These are phyloP conservation scores for Parauchenoglanis ngamensis DNA, from an alignment of 2,797 vertebrate genomes.

Conservation along the genomic window DNA sequence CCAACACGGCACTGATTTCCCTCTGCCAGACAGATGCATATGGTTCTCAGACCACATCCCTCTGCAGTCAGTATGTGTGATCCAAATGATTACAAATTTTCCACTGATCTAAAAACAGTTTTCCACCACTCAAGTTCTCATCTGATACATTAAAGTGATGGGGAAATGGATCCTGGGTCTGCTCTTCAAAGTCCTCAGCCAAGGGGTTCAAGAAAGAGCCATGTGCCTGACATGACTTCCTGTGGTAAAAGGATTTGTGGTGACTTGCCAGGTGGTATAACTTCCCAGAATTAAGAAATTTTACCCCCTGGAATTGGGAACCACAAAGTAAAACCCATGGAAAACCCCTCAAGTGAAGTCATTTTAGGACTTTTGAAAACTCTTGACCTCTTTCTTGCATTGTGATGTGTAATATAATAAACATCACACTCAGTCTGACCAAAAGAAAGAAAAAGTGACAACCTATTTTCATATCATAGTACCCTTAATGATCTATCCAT, in stretches of 20 bases:
- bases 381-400: background rate
- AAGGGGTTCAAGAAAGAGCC: conserved; percentile 28
- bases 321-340: background rate
- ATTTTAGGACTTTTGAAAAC: background rate
- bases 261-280: conserved; percentile 30
- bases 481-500: background rate
- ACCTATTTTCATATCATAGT: background rate
- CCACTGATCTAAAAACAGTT: conserved; percentile 18
- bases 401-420: background rate
- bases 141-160: conserved; percentile 17
- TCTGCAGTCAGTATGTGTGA: conserved; percentile 46
- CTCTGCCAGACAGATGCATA: conserved; percentile 53
- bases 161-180: conserved; percentile 51
- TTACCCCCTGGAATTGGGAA: background rate
- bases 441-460: background rate
- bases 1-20: conserved; percentile 60
- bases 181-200: conserved; percentile 27
- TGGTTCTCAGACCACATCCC: conserved; percentile 62
- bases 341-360: background rate
- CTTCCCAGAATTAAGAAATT: conserved; percentile 4
- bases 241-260: conserved; percentile 10
- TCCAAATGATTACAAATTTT: conserved; percentile 57
- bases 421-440: background rate
- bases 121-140: conserved; percentile 12
- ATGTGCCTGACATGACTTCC: conserved; percentile 42